Evolutionary conservation across 1,140 invertebrate species (phyloP).

Genomic region (Cotesia typhae): DNA sequence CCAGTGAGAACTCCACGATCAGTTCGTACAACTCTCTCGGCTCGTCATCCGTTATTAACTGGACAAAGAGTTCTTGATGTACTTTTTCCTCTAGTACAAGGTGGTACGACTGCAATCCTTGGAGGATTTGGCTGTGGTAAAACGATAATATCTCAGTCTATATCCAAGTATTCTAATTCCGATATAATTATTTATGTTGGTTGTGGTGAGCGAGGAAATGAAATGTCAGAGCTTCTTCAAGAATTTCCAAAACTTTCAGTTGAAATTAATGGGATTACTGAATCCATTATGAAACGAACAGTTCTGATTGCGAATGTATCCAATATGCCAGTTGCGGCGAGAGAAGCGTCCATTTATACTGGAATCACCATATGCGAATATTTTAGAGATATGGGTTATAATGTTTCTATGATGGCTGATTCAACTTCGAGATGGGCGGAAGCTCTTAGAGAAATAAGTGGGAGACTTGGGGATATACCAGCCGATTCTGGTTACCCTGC

Average conservation of each 20-base stretch:
- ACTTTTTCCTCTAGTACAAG: slow-evolving; percentile 97
- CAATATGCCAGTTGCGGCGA: slow-evolving; percentile 99
- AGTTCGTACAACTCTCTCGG: slow-evolving; percentile 95
- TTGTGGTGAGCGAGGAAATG: slow-evolving; percentile 89
- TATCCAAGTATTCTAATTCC: slow-evolving; percentile 99
- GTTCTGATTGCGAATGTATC: slow-evolving; percentile 99
- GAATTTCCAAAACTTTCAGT: slow-evolving; percentile 98
- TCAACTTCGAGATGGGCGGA: slow-evolving; percentile 99
- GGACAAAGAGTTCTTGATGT: slow-evolving; percentile 98
- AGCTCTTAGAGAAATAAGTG: slow-evolving; percentile 99
- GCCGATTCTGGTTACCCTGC: slow-evolving; percentile 99
- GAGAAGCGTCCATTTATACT: slow-evolving; percentile 99
- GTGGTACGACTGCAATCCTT: slow-evolving; percentile 99
- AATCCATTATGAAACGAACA: slow-evolving; percentile 99
- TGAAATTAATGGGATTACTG: slow-evolving; percentile 95
- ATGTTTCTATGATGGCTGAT: slow-evolving; percentile 99
- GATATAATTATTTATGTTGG: slow-evolving; percentile 99
- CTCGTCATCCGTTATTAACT: slow-evolving; percentile 97
- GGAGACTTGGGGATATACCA: slow-evolving; percentile 99
- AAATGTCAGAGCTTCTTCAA: slow-evolving; percentile 90
- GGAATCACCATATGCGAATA: slow-evolving; percentile 98
- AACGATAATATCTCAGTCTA: slow-evolving; percentile 98
- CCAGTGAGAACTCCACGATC: slow-evolving; percentile 98
- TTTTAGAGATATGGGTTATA: slow-evolving; percentile 99
- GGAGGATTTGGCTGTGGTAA: slow-evolving; percentile 98